phyloP scores from a whole-genome alignment of 2,113 vertebrate genomes.

The Lophura nycthemera region DNA sequence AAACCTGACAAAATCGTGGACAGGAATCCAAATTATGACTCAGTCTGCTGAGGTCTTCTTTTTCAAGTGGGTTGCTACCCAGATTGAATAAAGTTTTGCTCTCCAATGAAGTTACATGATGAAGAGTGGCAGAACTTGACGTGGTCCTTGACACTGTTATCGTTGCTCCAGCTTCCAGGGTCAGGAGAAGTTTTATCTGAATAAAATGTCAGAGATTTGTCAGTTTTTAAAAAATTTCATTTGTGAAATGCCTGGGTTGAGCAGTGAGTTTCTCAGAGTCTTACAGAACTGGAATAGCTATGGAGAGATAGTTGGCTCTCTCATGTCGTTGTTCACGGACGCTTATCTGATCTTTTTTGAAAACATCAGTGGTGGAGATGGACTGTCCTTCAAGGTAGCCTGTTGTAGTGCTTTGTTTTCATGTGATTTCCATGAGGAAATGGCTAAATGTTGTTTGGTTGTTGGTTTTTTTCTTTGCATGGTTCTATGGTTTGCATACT shows the following conservation, averaged over 20 bases:
- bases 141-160: neutral
- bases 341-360: neutral
- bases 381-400: neutral
- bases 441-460: neutral
- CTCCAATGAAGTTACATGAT: neutral
- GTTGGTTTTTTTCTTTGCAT: neutral
- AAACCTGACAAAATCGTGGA: neutral
- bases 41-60: neutral
- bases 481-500: neutral
- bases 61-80: neutral
- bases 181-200: neutral
- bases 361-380: neutral
- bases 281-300: neutral
- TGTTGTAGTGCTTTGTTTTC: neutral
- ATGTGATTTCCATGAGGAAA: neutral
- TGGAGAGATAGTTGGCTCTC: neutral
- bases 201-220: neutral
- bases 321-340: neutral
- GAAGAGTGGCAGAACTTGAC: neutral
- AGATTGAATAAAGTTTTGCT: neutral
- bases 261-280: neutral
- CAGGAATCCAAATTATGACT: neutral
- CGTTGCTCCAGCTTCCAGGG: neutral
- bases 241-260: accelerated
- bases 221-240: neutral